Conservation (phyloP, 2,888 invertebrate genomes). For the Fragum whitleyi region DNA sequence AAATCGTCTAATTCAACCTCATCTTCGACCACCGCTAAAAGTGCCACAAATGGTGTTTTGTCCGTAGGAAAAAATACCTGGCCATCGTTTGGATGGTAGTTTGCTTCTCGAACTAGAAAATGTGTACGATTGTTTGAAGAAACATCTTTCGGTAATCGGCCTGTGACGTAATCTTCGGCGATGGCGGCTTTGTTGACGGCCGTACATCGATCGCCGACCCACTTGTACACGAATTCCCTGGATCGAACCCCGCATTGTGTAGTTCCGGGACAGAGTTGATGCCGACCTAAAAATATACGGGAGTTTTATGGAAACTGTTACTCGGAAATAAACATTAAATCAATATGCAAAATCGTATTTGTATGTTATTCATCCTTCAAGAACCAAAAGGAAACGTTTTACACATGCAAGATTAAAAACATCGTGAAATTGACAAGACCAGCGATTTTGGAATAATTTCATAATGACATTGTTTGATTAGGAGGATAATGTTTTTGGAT, state of each 20-base stretch:
- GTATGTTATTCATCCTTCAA: too few species aligned
- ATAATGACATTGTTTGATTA: too few species aligned
- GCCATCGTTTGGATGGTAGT: constrained; percentile 73
- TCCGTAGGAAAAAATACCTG: constrained; percentile 70
- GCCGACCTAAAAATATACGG: constrained; percentile 52
- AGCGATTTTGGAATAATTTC: too few species aligned
- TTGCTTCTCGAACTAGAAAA: constrained; percentile 68
- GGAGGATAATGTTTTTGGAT: too few species aligned
- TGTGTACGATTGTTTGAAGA: constrained; percentile 60
- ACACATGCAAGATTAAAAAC: too few species aligned
- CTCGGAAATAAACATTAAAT: too few species aligned
- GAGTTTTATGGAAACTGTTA: not conserved
- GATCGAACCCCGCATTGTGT: constrained; percentile 57
- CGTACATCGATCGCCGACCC: constrained; percentile 64
- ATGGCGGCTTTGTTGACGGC: constrained; percentile 66
- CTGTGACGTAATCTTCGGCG: constrained; percentile 61
- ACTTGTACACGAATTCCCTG: constrained; percentile 65
- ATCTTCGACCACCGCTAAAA: constrained; percentile 67
- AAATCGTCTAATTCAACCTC: constrained; percentile 66
- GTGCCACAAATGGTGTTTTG: constrained; percentile 58
- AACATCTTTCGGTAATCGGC: constrained; percentile 60
- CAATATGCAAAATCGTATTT: too few species aligned
- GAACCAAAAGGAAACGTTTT: too few species aligned
- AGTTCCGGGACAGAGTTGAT: constrained; percentile 51
- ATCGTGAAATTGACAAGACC: too few species aligned